Percentiles rank a stretch among this genome's conserved stretches.
phyloP scores from a whole-genome alignment of 2,888 invertebrate genomes.

The Malachius bipustulatus region DNA sequence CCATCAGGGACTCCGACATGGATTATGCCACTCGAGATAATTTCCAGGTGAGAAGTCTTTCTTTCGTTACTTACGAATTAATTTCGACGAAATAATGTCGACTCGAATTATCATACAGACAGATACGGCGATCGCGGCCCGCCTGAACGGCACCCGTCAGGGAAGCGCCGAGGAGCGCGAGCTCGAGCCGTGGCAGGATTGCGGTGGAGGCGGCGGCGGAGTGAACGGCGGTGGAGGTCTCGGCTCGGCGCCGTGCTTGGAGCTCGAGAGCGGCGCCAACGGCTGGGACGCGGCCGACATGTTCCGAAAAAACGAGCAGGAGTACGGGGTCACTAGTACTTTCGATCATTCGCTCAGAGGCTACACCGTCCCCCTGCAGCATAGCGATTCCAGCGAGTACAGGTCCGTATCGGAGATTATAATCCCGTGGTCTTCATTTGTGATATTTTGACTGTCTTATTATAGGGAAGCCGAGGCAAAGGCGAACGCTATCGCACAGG shows the following conservation, averaged over 20 bases:
- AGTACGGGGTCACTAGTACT: conserved; percentile 86
- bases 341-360: conserved; percentile 86
- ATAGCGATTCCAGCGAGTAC: conserved; percentile 77
- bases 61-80: no score
- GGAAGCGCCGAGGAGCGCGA: conserved; percentile 62
- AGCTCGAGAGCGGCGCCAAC: conserved; percentile 67
- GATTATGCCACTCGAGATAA: conserved; percentile 81
- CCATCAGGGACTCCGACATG: conserved; percentile 73
- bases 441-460: neutral
- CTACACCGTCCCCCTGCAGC: conserved; percentile 80
- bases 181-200: conserved; percentile 81
- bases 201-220: conserved; percentile 28
- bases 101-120: no score
- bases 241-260: conserved; percentile 50
- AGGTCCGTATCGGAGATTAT: conserved; percentile 40
- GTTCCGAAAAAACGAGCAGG: conserved; percentile 86
- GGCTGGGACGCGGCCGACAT: conserved; percentile 97
- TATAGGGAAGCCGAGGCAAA: conserved; percentile 62
- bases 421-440: neutral
- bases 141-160: no score
- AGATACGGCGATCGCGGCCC: conserved; percentile 72
- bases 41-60: no score
- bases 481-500: conserved; percentile 82
- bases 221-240: conserved; percentile 44
- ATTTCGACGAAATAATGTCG: no score